Percentiles rank a stretch among this genome's conserved stretches.
These are phyloP conservation scores for Apamea sordens DNA, from an alignment of 2,888 invertebrate genomes.

Conservation along the genomic window DNA sequence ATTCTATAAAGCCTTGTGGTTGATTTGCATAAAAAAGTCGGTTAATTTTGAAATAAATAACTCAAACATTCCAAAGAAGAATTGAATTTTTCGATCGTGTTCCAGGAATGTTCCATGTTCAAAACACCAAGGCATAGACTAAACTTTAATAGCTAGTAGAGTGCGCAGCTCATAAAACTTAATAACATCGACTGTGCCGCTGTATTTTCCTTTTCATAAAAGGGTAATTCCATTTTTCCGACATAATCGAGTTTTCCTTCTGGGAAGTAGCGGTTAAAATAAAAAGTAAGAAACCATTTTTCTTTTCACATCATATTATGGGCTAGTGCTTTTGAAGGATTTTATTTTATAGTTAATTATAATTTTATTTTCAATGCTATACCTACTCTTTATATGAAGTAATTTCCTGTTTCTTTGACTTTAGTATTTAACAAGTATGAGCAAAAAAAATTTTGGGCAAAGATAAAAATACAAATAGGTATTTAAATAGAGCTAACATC, in stretches of 20 bases:
- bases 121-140: slow-evolving; percentile 24
- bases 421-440: too few species aligned
- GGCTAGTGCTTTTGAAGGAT: slow-evolving; percentile 34
- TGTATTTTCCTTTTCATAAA: slow-evolving; percentile 59
- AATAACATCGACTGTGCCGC: slow-evolving; percentile 52
- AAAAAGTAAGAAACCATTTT: slow-evolving; percentile 51
- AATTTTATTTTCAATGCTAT: slow-evolving; percentile 22
- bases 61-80: not conserved
- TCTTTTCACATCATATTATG: slow-evolving; percentile 42
- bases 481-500: too few species aligned
- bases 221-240: slow-evolving; percentile 64
- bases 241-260: slow-evolving; percentile 59
- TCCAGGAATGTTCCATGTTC: slow-evolving; percentile 14
- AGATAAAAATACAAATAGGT: not conserved
- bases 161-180: slow-evolving; percentile 55
- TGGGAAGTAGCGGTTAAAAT: slow-evolving; percentile 51
- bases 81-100: not conserved
- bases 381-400: slow-evolving; percentile 24
- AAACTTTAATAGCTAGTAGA: slow-evolving; percentile 39
- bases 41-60: not conserved
- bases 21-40: not conserved
- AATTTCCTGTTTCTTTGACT: slow-evolving; percentile 50
- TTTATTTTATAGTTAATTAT: slow-evolving; percentile 52
- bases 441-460: too few species aligned
- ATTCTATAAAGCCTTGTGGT: not conserved